phyloP scores from a whole-genome alignment of 2,797 vertebrate species.

The Tauraco hartlaubi region DNA sequence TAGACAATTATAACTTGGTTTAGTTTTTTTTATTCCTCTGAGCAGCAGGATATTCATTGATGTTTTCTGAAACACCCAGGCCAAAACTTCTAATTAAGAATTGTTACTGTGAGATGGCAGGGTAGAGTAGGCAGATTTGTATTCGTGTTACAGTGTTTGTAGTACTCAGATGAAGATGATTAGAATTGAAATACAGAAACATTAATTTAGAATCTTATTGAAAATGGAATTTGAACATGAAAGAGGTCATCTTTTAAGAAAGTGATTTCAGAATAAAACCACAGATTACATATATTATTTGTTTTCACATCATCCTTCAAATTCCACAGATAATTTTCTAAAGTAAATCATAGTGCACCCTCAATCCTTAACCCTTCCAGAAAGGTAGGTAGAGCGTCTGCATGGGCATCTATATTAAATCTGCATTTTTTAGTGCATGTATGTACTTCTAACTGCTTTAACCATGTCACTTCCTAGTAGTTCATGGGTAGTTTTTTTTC shows the following conservation, averaged over 20 bases:
- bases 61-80: conserved; percentile 12
- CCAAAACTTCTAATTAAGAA: conserved; percentile 27
- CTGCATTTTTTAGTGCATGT: neutral
- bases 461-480: neutral
- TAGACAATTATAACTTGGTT: conserved; percentile 31
- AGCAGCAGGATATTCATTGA: conserved; percentile 22
- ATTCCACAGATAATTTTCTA: neutral
- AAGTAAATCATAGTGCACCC: neutral
- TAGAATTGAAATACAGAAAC: neutral
- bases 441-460: neutral
- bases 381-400: neutral
- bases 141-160: neutral
- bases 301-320: neutral
- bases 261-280: neutral
- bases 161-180: neutral
- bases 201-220: neutral
- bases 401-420: neutral
- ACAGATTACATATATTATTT: neutral
- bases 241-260: neutral
- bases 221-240: neutral
- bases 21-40: conserved; percentile 38
- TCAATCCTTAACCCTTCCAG: neutral
- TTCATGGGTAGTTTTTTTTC: neutral
- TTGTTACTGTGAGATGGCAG: neutral
- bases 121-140: neutral